Conservation (phyloP, 2,113 vertebrate species). For the Pelobates fuscus region DNA sequence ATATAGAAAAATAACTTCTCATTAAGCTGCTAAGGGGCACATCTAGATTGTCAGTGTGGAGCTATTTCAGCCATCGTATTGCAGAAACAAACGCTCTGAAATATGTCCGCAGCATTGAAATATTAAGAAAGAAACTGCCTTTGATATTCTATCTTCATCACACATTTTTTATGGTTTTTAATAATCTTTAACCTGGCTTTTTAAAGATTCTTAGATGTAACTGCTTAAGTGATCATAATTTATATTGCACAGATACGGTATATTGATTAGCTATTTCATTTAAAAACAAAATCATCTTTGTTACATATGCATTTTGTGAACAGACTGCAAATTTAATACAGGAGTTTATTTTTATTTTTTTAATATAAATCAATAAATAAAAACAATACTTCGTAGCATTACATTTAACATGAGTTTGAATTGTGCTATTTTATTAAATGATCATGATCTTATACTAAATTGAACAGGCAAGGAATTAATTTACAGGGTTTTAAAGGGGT, state of each 20-base stretch:
- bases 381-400: too few relatives aligned
- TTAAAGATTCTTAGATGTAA: background rate
- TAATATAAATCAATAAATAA: too few relatives aligned
- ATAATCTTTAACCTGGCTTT: slow-evolving; percentile 22
- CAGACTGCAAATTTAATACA: background rate
- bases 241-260: background rate
- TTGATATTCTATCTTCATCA: slow-evolving; percentile 32
- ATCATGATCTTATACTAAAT: too few relatives aligned
- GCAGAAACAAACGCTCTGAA: slow-evolving; percentile 1
- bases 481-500: too few relatives aligned
- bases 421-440: too few relatives aligned
- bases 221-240: background rate
- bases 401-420: too few relatives aligned
- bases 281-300: background rate
- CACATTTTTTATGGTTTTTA: slow-evolving; percentile 39
- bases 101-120: slow-evolving; percentile 21
- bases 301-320: too few relatives aligned
- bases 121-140: slow-evolving; percentile 22
- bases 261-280: background rate
- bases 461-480: too few relatives aligned
- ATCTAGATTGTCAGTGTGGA: slow-evolving; percentile 7
- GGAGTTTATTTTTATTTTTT: too few relatives aligned
- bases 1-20: slow-evolving; percentile 46
- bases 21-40: slow-evolving; percentile 28
- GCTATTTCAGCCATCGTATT: slow-evolving; percentile 2